These are phyloP conservation scores for Pseudopleuronectes americanus DNA, from an alignment of 2,797 vertebrate genomes.

Conservation along the genomic window DNA sequence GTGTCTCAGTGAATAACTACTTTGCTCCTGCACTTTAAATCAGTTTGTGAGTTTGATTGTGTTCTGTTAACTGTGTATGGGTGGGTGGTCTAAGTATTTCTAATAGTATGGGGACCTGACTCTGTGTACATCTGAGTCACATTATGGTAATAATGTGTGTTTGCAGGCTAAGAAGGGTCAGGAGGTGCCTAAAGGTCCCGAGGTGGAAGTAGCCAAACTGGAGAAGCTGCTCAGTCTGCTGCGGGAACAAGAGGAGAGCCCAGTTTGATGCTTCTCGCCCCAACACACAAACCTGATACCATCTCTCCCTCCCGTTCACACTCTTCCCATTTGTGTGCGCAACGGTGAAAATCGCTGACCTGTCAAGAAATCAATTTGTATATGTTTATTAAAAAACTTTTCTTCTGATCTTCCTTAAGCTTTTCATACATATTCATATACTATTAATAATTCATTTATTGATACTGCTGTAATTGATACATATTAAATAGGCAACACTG, in stretches of 20 bases:
- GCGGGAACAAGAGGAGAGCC: slow-evolving; percentile 57
- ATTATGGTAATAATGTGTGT: slow-evolving; percentile 3
- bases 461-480: slow-evolving; percentile 19
- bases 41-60: neutral
- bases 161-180: slow-evolving; percentile 91
- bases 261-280: slow-evolving; percentile 4
- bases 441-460: slow-evolving; percentile 34
- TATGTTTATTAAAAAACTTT: slow-evolving; percentile 50
- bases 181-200: slow-evolving; percentile 86
- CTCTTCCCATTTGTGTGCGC: neutral
- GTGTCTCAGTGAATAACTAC: too few relatives aligned
- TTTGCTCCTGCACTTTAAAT: too few relatives aligned
- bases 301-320: neutral
- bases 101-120: too few relatives aligned
- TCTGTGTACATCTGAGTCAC: too few relatives aligned
- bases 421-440: slow-evolving; percentile 38
- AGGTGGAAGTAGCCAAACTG: slow-evolving; percentile 90
- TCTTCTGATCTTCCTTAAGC: slow-evolving; percentile 2
- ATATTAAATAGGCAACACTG: slow-evolving; percentile 39
- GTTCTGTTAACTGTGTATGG: neutral
- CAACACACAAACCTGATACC: slow-evolving; percentile 9
- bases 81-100: neutral
- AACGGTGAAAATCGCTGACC: slow-evolving; percentile 17
- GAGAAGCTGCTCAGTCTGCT: slow-evolving; percentile 90
- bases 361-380: slow-evolving; percentile 21